phyloP scores from a whole-genome alignment of 2,113 vertebrate genomes.

The Glaucidium brasilianum region DNA sequence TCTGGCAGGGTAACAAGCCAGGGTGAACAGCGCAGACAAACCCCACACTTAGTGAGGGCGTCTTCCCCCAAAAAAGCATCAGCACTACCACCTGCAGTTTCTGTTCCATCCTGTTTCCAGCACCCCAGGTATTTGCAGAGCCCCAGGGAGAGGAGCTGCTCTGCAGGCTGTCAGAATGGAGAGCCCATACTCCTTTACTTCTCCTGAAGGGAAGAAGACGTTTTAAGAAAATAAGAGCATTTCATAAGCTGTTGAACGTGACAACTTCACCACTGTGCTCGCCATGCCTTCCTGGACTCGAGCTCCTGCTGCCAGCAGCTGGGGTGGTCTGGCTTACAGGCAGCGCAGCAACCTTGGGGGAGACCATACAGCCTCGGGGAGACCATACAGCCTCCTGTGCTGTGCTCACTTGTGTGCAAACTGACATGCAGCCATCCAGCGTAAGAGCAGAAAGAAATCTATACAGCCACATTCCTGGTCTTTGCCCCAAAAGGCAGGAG shows the following conservation, averaged over 20 bases:
- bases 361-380: background rate
- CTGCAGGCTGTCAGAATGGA: background rate
- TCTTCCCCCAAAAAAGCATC: background rate
- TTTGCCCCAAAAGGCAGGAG: background rate
- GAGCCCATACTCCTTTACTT: background rate
- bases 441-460: background rate
- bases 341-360: background rate
- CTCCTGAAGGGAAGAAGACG: background rate
- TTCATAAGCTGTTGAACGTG: background rate
- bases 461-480: background rate
- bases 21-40: background rate
- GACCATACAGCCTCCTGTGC: background rate
- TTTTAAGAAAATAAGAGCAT: background rate
- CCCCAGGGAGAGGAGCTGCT: background rate
- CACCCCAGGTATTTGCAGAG: background rate
- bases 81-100: background rate
- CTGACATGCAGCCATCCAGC: background rate
- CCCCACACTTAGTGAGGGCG: background rate
- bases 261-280: background rate
- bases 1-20: background rate
- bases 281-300: fast-evolving
- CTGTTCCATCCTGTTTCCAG: background rate
- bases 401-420: background rate
- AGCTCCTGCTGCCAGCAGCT: background rate
- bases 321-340: background rate